Base-by-base conservation (phyloP, 2,888 invertebrate genomes). In the Drosophila heteroneura region DNA sequence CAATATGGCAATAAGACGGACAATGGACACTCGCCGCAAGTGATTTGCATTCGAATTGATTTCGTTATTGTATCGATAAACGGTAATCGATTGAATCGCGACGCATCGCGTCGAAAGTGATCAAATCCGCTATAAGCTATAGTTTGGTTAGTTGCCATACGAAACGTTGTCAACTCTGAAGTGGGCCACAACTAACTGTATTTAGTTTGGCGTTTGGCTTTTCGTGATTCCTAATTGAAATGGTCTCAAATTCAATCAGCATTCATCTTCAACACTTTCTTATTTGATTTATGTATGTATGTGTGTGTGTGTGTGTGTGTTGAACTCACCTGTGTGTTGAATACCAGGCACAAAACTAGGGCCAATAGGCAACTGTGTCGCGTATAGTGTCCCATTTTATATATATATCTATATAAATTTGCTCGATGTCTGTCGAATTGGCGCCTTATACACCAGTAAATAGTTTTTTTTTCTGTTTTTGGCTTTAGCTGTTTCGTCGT, bases 271-370 rank as follows among this genome's bases (percentile, higher is more conserved):
- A 61, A 69, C 71, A 73, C 74, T 82, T 76, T 62, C 68, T 16
- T 26, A 47, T 47, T 47, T 1, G 26, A 26, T 26, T 47, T 16
- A 16, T 26, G 22, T 22, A 14, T 47, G 16, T 16, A 9, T 44
- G 6, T n/a, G 19, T 41, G n/a, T 5, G 1, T 41, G n/a, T 5
- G 1, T n/a, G 9, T 19, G 5, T 10, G 41, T 52, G 58, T 54
- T 37, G 14, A 73, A 91, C 93, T 93, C 83, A 93, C 93, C 92
- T 93, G 92, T 90, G 93, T 89, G 79, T 92, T 91, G 83, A 93
- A 92, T 85, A 92, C 89, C 91, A 93, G 89, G 90, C 91, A 93
- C 70, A 92, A 81, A 72, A 93, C 80, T 68, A 89, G 83, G 89
- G 93, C 92, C 90, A 93, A 85, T 85, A 92, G 91, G 82, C 91